A percentile compares a stretch with the other conserved stretches of the same genome.
These are phyloP conservation scores for human (Homo sapiens) DNA, from an alignment of 2,113 vertebrate species.

Conservation along the genomic window GRCh38 chr14:82327501-82328000, in stretches of 20 bases:
- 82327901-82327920: slow-evolving; percentile 8
- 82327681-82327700: background rate
- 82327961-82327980: slow-evolving; percentile 62
- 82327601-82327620: background rate
- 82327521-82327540: background rate
- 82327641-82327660: background rate
- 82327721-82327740: background rate
- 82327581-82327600: background rate
- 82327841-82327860: slow-evolving; percentile 64
- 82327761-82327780: slow-evolving; percentile 33
- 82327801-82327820: slow-evolving; percentile 55
- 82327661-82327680: background rate
- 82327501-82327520: background rate
- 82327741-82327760: slow-evolving; percentile 2
- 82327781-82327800: slow-evolving; percentile 49
- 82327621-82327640: background rate
- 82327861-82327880: slow-evolving; percentile 38
- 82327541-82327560: background rate
- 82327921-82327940: slow-evolving; percentile 35
- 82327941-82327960: slow-evolving; percentile 51
- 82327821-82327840: slow-evolving; percentile 41
- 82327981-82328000: slow-evolving; percentile 41
- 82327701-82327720: background rate
- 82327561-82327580: background rate
- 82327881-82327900: slow-evolving; percentile 44